Evolutionary conservation across 2,113 vertebrate species (phyloP).

Genomic region (Microcebus griseorufus): DNA sequence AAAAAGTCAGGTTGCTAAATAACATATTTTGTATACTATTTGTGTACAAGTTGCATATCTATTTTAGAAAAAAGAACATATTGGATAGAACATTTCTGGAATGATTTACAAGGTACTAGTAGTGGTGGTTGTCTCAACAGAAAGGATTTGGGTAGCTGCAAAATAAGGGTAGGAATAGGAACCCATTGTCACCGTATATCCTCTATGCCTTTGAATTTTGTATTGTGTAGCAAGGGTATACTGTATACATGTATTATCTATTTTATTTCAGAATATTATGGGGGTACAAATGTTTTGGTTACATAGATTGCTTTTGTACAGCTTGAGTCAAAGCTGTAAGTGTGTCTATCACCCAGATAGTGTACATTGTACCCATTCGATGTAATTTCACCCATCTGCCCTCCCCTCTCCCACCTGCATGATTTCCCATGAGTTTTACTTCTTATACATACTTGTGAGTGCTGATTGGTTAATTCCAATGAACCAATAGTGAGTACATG

Average conservation of each 20-base stretch:
- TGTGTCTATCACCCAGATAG: too few species aligned
- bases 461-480: too few species aligned
- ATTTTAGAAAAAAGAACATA: neutral
- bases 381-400: too few species aligned
- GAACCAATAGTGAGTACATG: too few species aligned
- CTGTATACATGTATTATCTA: neutral
- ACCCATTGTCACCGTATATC: neutral
- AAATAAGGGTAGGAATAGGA: neutral
- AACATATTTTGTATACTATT: neutral
- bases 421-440: too few species aligned
- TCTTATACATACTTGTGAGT: too few species aligned
- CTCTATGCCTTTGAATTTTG: neutral
- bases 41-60: neutral
- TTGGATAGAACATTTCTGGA: neutral
- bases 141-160: neutral
- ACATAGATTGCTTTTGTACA: too few species aligned
- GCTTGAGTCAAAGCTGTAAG: too few species aligned
- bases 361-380: too few species aligned
- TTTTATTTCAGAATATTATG: too few species aligned
- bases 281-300: too few species aligned
- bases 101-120: neutral
- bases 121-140: neutral
- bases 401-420: too few species aligned
- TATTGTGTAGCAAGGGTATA: neutral
- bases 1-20: neutral